These are phyloP conservation scores for Aphis gossypii DNA, from an alignment of 1,140 invertebrate genomes.

Conservation along the genomic window DNA sequence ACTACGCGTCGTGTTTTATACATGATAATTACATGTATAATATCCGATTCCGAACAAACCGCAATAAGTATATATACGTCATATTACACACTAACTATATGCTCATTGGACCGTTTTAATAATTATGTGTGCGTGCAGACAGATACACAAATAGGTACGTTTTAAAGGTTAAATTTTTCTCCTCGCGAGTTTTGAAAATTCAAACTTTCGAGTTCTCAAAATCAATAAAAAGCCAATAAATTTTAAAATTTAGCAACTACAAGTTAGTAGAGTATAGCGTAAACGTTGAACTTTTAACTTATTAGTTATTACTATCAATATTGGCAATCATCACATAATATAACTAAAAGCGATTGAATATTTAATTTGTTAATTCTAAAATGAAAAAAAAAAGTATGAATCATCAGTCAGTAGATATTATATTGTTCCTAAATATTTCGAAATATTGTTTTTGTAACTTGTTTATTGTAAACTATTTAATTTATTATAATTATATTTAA, in stretches of 20 bases:
- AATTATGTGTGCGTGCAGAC: not conserved
- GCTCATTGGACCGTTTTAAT: not conserved
- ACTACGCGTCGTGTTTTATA: not conserved
- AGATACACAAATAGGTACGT: not conserved
- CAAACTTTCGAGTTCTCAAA: not conserved
- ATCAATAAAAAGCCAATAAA: not conserved
- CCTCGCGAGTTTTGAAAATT: not conserved
- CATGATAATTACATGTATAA: not conserved
- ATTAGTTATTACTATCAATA: too few species aligned
- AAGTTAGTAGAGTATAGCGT: not conserved
- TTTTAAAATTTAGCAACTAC: not conserved
- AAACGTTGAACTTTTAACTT: too few species aligned
- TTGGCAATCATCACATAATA: too few species aligned
- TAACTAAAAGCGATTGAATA: too few species aligned
- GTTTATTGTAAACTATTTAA: not conserved
- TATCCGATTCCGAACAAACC: not conserved
- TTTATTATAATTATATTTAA: conserved; percentile 12
- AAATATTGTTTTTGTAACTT: not conserved
- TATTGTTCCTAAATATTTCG: not conserved
- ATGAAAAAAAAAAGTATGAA: too few species aligned
- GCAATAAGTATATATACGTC: not conserved
- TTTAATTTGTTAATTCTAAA: not conserved
- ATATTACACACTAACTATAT: not conserved
- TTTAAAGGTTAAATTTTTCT: not conserved
- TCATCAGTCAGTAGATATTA: too few species aligned